Evolutionary conservation across 2,797 vertebrate genomes (phyloP).

Genomic region (Spondyliosoma cantharus): DNA sequence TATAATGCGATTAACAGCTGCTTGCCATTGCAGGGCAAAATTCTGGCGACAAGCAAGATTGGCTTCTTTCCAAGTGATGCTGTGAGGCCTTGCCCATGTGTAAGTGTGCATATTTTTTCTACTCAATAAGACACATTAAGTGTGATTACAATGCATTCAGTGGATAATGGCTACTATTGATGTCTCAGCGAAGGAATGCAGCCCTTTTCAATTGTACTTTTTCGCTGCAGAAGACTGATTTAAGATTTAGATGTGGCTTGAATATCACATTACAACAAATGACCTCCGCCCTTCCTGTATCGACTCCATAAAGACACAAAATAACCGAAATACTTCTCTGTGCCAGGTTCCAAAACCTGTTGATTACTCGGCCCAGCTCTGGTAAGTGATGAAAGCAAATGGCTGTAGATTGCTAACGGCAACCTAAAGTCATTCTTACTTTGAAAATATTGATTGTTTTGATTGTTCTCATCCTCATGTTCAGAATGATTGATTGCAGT

Average conservation of each 20-base stretch:
- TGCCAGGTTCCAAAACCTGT: constrained; percentile 93
- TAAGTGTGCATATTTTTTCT: constrained; percentile 85
- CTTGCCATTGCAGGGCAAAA: constrained; percentile 89
- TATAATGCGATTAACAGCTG: constrained; percentile 78
- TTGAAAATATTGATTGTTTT: constrained; percentile 40
- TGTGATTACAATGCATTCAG: constrained; percentile 67
- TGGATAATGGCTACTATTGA: constrained; percentile 70
- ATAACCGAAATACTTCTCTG: constrained; percentile 61
- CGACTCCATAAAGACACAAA: constrained; percentile 61
- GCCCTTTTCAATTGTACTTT: constrained; percentile 55
- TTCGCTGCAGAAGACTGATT: constrained; percentile 57
- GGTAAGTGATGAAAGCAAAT: constrained; percentile 85
- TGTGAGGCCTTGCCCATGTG: constrained; percentile 95
- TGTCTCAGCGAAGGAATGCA: constrained; percentile 55
- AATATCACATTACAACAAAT: constrained; percentile 71
- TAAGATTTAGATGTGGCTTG: constrained; percentile 64
- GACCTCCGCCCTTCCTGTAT: constrained; percentile 56
- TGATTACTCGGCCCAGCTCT: constrained; percentile 93
- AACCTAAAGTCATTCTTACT: constrained; percentile 39
- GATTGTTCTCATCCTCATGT: constrained; percentile 45
- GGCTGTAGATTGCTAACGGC: constrained; percentile 36
- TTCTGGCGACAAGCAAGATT: constrained; percentile 90
- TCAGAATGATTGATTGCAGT: constrained; percentile 57
- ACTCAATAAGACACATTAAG: constrained; percentile 69
- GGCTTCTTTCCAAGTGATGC: constrained; percentile 97